Base-by-base conservation (phyloP, 1,140 invertebrate species). In the Camponotus pennsylvanicus region DNA sequence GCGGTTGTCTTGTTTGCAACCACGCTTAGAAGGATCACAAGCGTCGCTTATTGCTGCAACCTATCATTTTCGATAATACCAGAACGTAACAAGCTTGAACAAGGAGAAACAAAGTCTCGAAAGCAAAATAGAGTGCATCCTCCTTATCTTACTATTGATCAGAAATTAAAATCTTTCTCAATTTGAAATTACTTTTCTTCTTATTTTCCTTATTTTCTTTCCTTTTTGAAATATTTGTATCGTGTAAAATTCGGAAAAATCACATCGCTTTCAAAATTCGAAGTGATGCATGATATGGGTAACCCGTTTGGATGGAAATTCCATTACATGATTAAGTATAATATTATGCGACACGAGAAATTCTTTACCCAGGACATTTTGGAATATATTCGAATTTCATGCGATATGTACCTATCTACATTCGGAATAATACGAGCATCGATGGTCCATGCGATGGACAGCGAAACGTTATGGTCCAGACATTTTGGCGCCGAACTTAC, bases 401-500 rank as follows among this genome's bases (percentile, higher is more conserved):
- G 55, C 15, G 52, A 32, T 40, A 61, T 61, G 18, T 34, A 27
- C 1, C 49, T 52, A 52, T 52, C 49, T 42, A 18, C 27, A 32
- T 42, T 80, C 34, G 45, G 32, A 34, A 18, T 52, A 66, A 37
- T 18, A 75, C 67, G 55, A 73, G 27, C 42, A 34, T 75, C 69
- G 57, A 83, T 61, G 67, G 67, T 40, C 21, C 52, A 52, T 69
- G 76, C 77, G 87, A 77, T 76, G 75, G 87, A 76, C 86, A 88
- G 85, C 86, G 90, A 93, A 93, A 92, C 86, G 89, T 40, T 88
- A 89, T 59, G 76, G 80, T 77, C 69, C 91, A 93, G 93, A 93
- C 92, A 82, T 92, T 92, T 93, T 91, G 93, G 93, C 92, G 91
- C 91, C 92, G 87, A 91, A 91, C 84, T 87, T 89, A 90, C 86